phyloP scores from a whole-genome alignment of 2,888 invertebrate genomes.

The Catocala nupta region DNA sequence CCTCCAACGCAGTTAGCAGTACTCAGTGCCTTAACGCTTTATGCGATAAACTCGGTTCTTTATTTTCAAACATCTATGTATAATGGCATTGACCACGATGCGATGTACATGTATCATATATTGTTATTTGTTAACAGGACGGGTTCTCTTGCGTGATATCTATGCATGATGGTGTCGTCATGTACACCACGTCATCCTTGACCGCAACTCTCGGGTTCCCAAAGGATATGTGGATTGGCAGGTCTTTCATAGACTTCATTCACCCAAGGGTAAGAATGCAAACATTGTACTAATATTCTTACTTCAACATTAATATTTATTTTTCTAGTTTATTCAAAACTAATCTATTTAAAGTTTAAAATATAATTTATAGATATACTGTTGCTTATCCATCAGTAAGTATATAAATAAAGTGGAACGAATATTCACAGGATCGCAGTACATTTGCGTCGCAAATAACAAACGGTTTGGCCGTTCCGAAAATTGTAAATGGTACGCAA shows the following conservation, averaged over 20 bases:
- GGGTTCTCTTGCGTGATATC: slow-evolving; percentile 94
- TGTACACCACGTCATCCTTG: slow-evolving; percentile 91
- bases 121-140: slow-evolving; percentile 78
- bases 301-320: too few species aligned
- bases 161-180: slow-evolving; percentile 93
- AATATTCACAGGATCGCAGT: slow-evolving; percentile 84
- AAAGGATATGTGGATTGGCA: slow-evolving; percentile 94
- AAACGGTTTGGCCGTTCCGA: slow-evolving; percentile 88
- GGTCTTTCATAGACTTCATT: slow-evolving; percentile 95
- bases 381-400: not conserved
- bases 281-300: too few species aligned
- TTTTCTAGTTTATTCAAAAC: too few species aligned
- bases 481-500: slow-evolving; percentile 61
- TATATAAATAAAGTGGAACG: too few species aligned
- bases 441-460: slow-evolving; percentile 93
- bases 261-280: slow-evolving; percentile 89
- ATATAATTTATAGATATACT: not conserved
- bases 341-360: too few species aligned
- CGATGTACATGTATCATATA: too few species aligned
- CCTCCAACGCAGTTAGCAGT: too few species aligned
- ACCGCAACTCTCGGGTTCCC: slow-evolving; percentile 92
- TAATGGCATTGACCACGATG: too few species aligned
- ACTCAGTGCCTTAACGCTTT: too few species aligned
- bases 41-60: too few species aligned
- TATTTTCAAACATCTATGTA: too few species aligned